Evolutionary conservation across 2,797 vertebrate genomes (phyloP).

Genomic region (Acanthurus leucopareius): DNA sequence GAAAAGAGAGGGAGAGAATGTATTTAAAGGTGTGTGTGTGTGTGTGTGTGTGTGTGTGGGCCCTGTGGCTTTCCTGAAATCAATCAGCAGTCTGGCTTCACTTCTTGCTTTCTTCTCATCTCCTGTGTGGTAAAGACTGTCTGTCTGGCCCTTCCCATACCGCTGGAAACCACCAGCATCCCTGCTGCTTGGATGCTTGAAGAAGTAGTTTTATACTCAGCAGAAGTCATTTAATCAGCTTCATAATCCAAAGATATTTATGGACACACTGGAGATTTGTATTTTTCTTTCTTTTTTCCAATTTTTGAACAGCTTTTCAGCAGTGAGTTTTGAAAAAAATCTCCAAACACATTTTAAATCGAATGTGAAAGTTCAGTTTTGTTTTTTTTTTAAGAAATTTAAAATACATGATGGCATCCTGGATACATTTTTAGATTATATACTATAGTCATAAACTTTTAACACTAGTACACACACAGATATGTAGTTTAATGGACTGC

Average conservation of each 20-base stretch:
- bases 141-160: slow-evolving; percentile 40
- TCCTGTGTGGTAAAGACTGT: slow-evolving; percentile 69
- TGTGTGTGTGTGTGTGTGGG: slow-evolving; percentile 57
- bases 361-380: not conserved
- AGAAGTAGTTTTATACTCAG: not conserved
- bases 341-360: slow-evolving; percentile 4
- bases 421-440: not conserved
- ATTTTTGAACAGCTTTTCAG: not conserved
- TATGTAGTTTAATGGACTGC: not conserved
- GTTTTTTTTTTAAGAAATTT: too few relatives aligned
- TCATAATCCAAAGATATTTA: slow-evolving; percentile 17
- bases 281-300: not conserved
- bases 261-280: slow-evolving; percentile 5
- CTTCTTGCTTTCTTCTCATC: slow-evolving; percentile 65
- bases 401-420: not conserved
- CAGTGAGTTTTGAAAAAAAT: not conserved
- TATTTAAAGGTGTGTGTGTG: not conserved
- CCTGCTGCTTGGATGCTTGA: slow-evolving; percentile 14
- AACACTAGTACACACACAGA: not conserved
- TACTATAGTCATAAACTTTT: not conserved
- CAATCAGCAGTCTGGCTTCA: slow-evolving; percentile 70
- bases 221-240: slow-evolving; percentile 33
- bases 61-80: slow-evolving; percentile 68
- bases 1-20: slow-evolving; percentile 21
- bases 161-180: slow-evolving; percentile 41